Conservation (phyloP, 2,888 invertebrate genomes). For the Drosophila maculinotata region DNA sequence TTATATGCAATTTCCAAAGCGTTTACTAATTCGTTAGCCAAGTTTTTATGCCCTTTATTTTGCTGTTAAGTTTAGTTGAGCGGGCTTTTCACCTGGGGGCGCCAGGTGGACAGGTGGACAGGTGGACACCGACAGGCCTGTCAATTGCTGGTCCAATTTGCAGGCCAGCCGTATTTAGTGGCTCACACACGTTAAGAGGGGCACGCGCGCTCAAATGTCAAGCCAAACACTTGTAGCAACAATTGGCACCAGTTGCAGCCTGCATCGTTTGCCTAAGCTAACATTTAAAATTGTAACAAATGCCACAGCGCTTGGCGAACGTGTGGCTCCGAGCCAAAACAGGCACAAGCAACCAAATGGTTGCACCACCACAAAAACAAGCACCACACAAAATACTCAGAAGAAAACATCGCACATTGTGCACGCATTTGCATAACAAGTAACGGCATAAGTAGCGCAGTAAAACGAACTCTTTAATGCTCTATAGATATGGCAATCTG, state of each 20-base stretch:
- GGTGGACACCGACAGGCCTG: conserved; percentile 43
- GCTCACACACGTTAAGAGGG: conserved; percentile 52
- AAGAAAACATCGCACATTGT: conserved; percentile 76
- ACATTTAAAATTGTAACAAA: conserved; percentile 82
- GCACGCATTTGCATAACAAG: conserved; percentile 80
- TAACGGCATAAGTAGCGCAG: conserved; percentile 19
- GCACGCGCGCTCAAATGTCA: conserved; percentile 73
- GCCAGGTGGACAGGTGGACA: conserved; percentile 40
- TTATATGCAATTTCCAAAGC: conserved; percentile 63
- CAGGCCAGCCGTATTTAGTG: conserved; percentile 43
- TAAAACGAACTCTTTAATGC: conserved; percentile 44
- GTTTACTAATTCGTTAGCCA: conserved; percentile 68
- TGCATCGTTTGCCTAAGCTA: conserved; percentile 69
- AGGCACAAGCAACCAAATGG: conserved; percentile 37
- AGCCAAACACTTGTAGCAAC: conserved; percentile 76
- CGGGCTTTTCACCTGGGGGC: conserved; percentile 65
- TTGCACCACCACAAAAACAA: conserved; percentile 47
- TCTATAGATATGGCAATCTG: conserved; percentile 12
- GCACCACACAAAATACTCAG: conserved; percentile 35
- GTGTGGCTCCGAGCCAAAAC: conserved; percentile 75
- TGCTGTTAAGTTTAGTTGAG: conserved; percentile 6
- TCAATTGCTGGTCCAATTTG: conserved; percentile 54
- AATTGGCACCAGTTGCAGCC: conserved; percentile 69
- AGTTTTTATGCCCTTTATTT: conserved; percentile 47
- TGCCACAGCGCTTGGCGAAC: conserved; percentile 74